A percentile compares a stretch with the other conserved stretches of the same genome.
These are phyloP conservation scores for Acanthisitta chloris DNA, from an alignment of 2,113 vertebrate species.

Conservation along the genomic window DNA sequence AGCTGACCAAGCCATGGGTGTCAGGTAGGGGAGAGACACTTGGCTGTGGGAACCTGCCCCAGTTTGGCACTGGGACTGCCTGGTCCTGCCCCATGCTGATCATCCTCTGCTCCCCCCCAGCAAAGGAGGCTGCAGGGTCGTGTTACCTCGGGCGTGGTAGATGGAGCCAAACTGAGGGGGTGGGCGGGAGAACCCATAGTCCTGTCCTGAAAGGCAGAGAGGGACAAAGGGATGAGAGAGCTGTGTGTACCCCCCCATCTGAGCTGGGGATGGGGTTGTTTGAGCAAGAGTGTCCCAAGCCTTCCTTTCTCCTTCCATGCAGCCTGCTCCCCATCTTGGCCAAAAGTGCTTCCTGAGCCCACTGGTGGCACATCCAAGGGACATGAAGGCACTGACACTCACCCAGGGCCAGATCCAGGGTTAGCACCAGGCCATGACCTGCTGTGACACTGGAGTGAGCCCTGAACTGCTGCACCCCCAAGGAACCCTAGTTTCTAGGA, in stretches of 20 bases:
- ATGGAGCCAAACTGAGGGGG: constrained; percentile 74
- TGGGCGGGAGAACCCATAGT: constrained; percentile 34
- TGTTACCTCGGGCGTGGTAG: constrained; percentile 83
- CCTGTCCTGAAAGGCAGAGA: constrained; percentile 55
- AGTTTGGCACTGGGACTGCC: not conserved
- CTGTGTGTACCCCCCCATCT: no score
- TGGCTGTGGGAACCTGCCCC: not conserved
- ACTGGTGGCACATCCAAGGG: not conserved
- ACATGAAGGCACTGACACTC: accelerated
- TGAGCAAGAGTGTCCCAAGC: accelerated
- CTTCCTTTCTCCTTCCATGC: not conserved
- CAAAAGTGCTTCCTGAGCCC: not conserved
- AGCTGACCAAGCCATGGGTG: accelerated
- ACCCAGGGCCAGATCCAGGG: not conserved
- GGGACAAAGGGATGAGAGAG: not conserved
- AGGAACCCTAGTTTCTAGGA: not conserved
- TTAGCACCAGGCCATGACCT: accelerated
- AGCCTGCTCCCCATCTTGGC: not conserved
- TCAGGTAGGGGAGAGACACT: not conserved
- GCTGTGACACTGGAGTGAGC: not conserved
- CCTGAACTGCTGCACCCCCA: not conserved
- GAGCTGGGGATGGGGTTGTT: not conserved
- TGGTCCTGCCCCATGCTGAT: not conserved
- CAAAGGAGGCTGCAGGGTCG: not conserved
- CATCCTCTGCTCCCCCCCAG: not conserved